These are phyloP conservation scores for Brachypodius melanocephalos DNA, from an alignment of 2,113 vertebrate genomes.

Conservation along the genomic window DNA sequence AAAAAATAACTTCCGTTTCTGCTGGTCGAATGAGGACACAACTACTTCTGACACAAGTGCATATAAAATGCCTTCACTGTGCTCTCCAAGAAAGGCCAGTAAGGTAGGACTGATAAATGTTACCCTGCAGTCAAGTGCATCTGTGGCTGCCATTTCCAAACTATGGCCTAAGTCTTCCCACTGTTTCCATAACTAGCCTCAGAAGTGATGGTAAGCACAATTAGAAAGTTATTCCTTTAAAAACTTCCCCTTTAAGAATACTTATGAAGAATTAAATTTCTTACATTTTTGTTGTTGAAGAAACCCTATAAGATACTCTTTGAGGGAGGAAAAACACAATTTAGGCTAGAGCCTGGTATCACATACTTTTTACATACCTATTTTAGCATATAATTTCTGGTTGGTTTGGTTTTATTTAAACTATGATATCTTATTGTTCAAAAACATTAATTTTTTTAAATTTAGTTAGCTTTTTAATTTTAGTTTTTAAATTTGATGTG, in stretches of 20 bases:
- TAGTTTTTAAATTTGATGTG: background rate
- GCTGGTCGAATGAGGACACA: background rate
- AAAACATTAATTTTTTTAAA: background rate
- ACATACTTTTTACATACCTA: background rate
- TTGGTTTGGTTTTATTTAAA: background rate
- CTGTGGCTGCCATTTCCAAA: background rate
- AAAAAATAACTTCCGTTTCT: background rate
- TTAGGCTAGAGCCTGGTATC: background rate
- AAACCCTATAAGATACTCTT: background rate
- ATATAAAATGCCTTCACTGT: rapidly evolving
- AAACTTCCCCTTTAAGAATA: background rate
- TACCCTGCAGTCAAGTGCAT: background rate
- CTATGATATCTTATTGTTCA: background rate
- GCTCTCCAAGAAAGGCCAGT: background rate
- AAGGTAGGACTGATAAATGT: background rate
- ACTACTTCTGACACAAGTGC: background rate
- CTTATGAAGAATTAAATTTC: background rate
- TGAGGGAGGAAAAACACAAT: background rate
- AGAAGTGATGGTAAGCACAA: background rate
- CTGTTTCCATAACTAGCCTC: background rate
- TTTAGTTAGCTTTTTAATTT: background rate
- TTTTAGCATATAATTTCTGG: background rate
- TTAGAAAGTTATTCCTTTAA: background rate
- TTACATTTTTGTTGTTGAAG: background rate
- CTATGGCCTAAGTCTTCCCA: background rate